Base-by-base conservation (phyloP, 2,888 invertebrate genomes). In the Mythimna lalbum region DNA sequence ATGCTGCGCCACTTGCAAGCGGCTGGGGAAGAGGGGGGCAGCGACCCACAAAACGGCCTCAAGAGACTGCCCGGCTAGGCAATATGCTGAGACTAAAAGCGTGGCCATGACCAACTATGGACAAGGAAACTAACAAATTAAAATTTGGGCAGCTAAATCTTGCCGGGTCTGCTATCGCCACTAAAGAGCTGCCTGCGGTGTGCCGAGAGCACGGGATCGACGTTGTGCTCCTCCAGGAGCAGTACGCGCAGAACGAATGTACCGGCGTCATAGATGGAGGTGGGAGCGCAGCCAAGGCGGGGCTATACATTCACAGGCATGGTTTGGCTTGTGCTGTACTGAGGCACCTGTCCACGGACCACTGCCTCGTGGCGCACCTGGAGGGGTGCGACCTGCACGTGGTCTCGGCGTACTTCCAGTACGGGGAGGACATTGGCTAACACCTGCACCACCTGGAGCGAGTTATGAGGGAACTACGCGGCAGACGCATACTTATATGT, bases 211-310 rank as follows among this genome's bases (percentile, higher is more conserved):
- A 1, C 23, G 60, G 0, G 57, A 56, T 88, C 1, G 86, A 86
- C 10, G 14, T 86, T 2, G 67, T 83, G 1, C 80, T 88, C 0
- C 73, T 86, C 0, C 86, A 87, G 57, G 87, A 88, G 55, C 86
- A 84, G 33, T 85, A 85, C 21, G 14, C 56, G 17, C 50, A 69
- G 49, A 19, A 52, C 0, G 17, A 19, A 0, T 2, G 3, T 0
- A 14, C 3, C 14, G 9, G 7, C 21, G 19, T 47, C 0, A 0
- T 39, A 0, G 39, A 39, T 14, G 36, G 53, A 31, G 2, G 0
- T 0, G 19, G 39, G 0, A 9, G 19, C 0, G 0, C 1, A 0
- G 31, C 65, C 0, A 63, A 57, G 10, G 57, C 62, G 0, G 75
- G 57, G 21, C 0, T 61, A 0, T 47, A 43, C 0, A 0, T 61